Evolutionary conservation across 2,888 invertebrate genomes (phyloP).

Genomic region (Scrobipalpa costella): DNA sequence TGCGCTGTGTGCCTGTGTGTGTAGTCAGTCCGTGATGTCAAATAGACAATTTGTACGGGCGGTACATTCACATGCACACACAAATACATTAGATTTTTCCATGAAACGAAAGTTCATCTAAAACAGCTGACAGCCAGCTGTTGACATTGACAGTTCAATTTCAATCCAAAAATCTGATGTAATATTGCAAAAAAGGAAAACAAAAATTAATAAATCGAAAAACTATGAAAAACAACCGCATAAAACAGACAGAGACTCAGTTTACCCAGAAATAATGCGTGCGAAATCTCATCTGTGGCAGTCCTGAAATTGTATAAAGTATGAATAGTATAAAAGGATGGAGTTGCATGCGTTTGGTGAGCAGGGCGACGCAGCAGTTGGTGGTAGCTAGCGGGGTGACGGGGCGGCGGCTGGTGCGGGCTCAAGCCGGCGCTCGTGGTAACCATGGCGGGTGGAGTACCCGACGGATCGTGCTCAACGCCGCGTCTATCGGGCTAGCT

Average conservation of each 20-base stretch:
- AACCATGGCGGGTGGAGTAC: conserved; percentile 22
- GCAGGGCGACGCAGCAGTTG: conserved; percentile 44
- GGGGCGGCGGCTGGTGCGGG: conserved; percentile 21
- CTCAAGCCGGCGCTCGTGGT: conserved; percentile 26
- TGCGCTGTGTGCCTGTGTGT: too few relatives aligned
- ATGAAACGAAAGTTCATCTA: conserved; percentile 8
- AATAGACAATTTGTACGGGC: too few relatives aligned
- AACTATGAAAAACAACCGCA: conserved; percentile 8
- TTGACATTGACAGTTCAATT: conserved; percentile 5
- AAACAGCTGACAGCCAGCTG: conserved; percentile 13
- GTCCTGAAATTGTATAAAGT: background rate
- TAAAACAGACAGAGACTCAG: background rate
- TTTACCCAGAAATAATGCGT: background rate
- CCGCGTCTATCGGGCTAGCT: conserved; percentile 58
- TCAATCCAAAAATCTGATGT: conserved; percentile 9
- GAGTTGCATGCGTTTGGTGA: conserved; percentile 32
- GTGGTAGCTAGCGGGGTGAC: conserved; percentile 34
- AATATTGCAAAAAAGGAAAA: conserved; percentile 3
- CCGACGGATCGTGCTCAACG: conserved; percentile 38
- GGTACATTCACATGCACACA: too few relatives aligned
- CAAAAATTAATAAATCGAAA: conserved; percentile 10
- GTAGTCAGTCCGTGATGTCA: too few relatives aligned
- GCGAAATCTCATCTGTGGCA: background rate
- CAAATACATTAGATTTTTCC: too few relatives aligned
- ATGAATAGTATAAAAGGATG: background rate